phyloP scores from a whole-genome alignment of 2,797 vertebrate genomes.

The Acanthopagrus latus region DNA sequence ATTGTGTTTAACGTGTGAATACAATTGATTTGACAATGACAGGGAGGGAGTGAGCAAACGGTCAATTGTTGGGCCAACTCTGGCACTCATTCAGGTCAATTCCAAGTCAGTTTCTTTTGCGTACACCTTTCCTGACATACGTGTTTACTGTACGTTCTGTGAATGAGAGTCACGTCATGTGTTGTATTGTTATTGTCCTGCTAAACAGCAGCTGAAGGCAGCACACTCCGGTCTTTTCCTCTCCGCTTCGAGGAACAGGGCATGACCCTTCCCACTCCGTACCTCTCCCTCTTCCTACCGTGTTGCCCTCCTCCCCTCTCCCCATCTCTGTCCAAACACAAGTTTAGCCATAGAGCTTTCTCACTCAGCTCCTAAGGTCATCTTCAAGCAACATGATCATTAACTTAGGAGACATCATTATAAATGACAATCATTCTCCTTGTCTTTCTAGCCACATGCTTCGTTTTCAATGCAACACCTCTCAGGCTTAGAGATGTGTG shows the following conservation, averaged over 20 bases:
- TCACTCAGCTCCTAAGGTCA: constrained; percentile 15
- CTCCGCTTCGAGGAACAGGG: constrained; percentile 68
- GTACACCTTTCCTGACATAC: constrained; percentile 41
- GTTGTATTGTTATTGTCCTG: constrained; percentile 71
- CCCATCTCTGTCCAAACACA: constrained; percentile 33
- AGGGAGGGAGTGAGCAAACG: background rate
- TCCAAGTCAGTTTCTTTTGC: constrained; percentile 22
- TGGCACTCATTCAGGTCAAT: constrained; percentile 35
- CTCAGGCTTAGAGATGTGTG: constrained; percentile 16
- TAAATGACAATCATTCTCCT: background rate
- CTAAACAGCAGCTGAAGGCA: constrained; percentile 42
- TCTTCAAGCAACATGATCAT: background rate
- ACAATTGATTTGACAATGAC: background rate
- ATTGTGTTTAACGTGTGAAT: background rate
- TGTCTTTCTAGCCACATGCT: background rate
- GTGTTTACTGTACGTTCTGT: constrained; percentile 44
- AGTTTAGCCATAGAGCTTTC: constrained; percentile 22
- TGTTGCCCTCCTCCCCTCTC: constrained; percentile 30
- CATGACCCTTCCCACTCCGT: constrained; percentile 57
- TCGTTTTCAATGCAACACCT: constrained; percentile 1
- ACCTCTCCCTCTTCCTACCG: constrained; percentile 66
- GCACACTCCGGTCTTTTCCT: constrained; percentile 72
- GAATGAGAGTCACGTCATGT: constrained; percentile 56
- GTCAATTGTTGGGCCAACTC: constrained; percentile 11
- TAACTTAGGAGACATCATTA: background rate